Evolutionary conservation across 2,113 vertebrate species (phyloP).

Genomic region (Accipiter cooperii): DNA sequence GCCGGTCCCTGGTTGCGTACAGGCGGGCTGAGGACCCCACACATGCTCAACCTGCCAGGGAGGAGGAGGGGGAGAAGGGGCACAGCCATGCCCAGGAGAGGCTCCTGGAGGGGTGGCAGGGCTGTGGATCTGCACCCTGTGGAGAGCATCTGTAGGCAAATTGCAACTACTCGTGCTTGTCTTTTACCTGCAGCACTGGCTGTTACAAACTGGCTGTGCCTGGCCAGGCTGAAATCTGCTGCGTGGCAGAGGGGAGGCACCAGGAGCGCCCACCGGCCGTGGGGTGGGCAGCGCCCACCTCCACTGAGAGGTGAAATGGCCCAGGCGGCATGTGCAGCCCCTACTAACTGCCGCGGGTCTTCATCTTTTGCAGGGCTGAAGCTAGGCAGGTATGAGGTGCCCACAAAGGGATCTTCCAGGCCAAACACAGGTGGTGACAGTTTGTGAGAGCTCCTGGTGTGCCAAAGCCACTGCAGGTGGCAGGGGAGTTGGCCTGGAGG

Average conservation of each 20-base stretch:
- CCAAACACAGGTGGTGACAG: background rate
- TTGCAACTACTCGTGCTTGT: background rate
- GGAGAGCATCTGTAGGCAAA: background rate
- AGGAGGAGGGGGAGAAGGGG: background rate
- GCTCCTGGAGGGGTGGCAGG: background rate
- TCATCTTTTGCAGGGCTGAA: background rate
- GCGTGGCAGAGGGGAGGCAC: fast-evolving
- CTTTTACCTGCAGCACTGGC: background rate
- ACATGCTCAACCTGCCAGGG: fast-evolving
- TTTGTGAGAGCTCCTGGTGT: background rate
- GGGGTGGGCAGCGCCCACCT: background rate
- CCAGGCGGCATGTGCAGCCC: fast-evolving
- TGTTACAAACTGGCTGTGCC: background rate
- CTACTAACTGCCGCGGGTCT: fast-evolving
- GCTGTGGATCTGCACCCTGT: fast-evolving
- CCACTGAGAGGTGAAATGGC: background rate
- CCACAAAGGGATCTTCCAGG: background rate
- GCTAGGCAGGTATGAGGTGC: background rate
- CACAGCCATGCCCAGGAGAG: background rate
- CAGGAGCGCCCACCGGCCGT: fast-evolving
- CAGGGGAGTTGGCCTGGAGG: background rate
- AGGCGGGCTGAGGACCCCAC: background rate
- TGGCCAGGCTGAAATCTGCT: background rate
- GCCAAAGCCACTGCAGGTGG: background rate
- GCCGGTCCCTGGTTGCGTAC: background rate